Base-by-base conservation (phyloP, 2,797 vertebrate genomes). In the Phataginus tricuspis region DNA sequence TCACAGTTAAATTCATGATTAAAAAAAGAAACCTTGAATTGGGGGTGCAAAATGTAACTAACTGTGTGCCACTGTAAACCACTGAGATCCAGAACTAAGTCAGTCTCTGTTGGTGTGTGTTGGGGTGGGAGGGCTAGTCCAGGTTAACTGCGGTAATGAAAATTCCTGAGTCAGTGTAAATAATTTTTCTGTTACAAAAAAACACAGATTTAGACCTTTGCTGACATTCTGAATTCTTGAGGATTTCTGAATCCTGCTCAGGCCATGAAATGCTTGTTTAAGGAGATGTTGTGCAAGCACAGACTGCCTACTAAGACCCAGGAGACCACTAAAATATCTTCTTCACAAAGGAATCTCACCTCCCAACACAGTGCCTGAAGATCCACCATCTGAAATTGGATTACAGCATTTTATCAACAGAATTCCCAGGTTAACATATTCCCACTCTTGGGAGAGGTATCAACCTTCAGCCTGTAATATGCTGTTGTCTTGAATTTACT, bases 161-260 rank as follows among this genome's bases (percentile, higher is more conserved):
- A 84, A 95, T 96, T 91, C 95, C 92, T 85, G 85, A 96, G 78
- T 92, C 83, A 68, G 66, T 91, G 95, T 92, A 96, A 97, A 97
- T 91, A 96, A 97, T 91, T 94, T 89, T 63, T 39, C 85, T 71
- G 45, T 96, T 96, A 88, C 94, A 95, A 96, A 91, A 77, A 95
- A 96, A 90, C 82, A 91, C 69, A 83, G 71, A 95, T 91, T 96
- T 97, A 92, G 95, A 95, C 94, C 90, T 97, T 96, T 91, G 94
- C 87, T 94, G 90, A 97, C 94, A 94, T 94, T 94, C 84, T 94
- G 92, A 97, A 96, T 97, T 97, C 93, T 96, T 95, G 80, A 96
- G 91, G 77, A 95, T 96, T 89, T 97, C 93, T 96, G 88, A 96
- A 82, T 91, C 84, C 55, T 95, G 82, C 93, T 83, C 42, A 95